These are phyloP conservation scores for Elanoides forficatus DNA, from an alignment of 2,113 vertebrate species.

Conservation along the genomic window DNA sequence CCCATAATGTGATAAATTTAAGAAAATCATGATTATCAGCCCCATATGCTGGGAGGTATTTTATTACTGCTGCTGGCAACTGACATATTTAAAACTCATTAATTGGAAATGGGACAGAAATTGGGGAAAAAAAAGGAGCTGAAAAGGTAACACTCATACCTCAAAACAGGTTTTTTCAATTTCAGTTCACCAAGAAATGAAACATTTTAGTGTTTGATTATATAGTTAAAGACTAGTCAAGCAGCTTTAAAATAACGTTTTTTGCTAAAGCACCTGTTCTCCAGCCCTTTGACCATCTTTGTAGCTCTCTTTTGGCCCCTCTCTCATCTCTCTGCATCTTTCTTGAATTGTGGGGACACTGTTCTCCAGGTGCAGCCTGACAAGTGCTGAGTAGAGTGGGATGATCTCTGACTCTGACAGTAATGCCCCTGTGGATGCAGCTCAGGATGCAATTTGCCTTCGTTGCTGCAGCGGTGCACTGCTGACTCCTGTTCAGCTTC, in stretches of 20 bases:
- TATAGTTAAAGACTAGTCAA: not conserved
- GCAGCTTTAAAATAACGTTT: not conserved
- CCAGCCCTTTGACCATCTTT: not conserved
- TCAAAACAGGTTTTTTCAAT: not conserved
- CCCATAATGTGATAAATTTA: not conserved
- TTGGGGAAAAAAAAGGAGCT: not conserved
- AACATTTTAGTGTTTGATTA: not conserved
- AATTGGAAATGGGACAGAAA: not conserved
- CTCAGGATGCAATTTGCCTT: not conserved
- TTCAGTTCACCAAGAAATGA: not conserved
- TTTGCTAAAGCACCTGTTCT: not conserved
- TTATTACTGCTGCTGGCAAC: not conserved
- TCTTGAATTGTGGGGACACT: not conserved
- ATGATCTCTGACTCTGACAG: not conserved
- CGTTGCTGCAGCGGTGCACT: fast-evolving
- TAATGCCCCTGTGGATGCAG: not conserved
- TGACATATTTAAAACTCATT: not conserved
- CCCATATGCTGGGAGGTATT: not conserved
- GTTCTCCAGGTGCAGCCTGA: not conserved
- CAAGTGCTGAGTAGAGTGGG: not conserved
- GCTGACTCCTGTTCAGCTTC: not conserved
- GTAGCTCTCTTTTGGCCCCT: not conserved
- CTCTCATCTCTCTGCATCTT: not conserved
- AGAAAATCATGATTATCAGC: slow-evolving; percentile 16
- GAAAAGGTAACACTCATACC: not conserved